Evolutionary conservation across 2,888 invertebrate genomes (phyloP).

Genomic region (Palloptera scutellata): DNA sequence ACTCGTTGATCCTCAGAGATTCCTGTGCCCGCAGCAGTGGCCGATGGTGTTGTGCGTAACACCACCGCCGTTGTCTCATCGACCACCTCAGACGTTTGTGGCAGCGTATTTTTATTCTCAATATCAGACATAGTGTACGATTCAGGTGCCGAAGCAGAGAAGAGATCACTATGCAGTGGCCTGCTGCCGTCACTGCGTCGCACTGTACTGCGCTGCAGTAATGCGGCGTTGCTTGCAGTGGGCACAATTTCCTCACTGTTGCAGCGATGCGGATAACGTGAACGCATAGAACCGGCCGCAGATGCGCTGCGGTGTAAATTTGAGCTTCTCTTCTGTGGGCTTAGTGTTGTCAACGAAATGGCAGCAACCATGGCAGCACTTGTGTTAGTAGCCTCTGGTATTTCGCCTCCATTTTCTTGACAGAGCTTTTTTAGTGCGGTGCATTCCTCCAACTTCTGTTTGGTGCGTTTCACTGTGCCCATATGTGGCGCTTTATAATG

Average conservation of each 20-base stretch:
- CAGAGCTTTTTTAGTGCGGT: conserved; percentile 56
- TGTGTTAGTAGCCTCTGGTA: conserved; percentile 20
- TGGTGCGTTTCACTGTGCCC: conserved; percentile 77
- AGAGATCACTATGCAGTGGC: conserved; percentile 46
- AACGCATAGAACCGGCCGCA: conserved; percentile 55
- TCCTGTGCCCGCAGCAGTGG: conserved; percentile 38
- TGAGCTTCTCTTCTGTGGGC: conserved; percentile 42
- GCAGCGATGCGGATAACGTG: conserved; percentile 58
- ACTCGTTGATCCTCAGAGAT: conserved; percentile 57
- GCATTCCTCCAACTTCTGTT: conserved; percentile 72
- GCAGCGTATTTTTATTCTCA: conserved; percentile 49
- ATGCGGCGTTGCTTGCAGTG: conserved; percentile 20
- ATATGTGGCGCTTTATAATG: conserved; percentile 33
- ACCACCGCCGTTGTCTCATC: conserved; percentile 39
- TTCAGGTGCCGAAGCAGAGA: conserved; percentile 73
- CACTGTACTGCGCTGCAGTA: conserved; percentile 15
- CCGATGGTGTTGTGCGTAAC: conserved; percentile 48
- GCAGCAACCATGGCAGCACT: conserved; percentile 36
- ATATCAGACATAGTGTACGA: conserved; percentile 56
- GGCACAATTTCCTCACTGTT: conserved; percentile 63
- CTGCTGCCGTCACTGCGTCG: conserved; percentile 43
- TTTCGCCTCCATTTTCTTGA: conserved; percentile 50
- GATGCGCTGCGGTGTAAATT: conserved; percentile 59
- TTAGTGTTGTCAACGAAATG: conserved; percentile 21
- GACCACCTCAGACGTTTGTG: conserved; percentile 18